These are phyloP conservation scores for Prunella himalayana DNA, from an alignment of 2,113 vertebrate species.

Conservation along the genomic window DNA sequence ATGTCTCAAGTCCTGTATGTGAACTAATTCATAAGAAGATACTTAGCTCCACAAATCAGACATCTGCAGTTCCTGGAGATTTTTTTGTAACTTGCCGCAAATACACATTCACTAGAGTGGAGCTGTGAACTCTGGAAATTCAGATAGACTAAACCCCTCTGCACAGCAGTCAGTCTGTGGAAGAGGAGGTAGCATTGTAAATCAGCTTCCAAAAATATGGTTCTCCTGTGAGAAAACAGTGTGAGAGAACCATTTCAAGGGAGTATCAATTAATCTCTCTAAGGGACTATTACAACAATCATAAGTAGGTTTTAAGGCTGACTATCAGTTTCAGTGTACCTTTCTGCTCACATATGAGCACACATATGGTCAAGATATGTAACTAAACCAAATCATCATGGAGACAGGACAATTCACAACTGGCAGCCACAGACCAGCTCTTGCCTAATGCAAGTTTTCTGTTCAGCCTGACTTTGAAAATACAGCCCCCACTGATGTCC, in stretches of 20 bases:
- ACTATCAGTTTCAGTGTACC: neutral
- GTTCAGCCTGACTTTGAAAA: neutral
- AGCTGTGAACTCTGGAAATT: neutral
- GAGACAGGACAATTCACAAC: neutral
- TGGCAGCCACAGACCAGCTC: neutral
- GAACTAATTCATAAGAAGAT: neutral
- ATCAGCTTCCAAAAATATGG: neutral
- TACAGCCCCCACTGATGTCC: neutral
- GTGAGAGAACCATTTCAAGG: neutral
- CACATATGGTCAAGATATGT: neutral
- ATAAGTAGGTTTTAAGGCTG: neutral
- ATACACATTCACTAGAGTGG: neutral
- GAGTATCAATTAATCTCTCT: neutral
- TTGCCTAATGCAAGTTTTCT: neutral
- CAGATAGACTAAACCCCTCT: neutral
- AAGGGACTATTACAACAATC: neutral
- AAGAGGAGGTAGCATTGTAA: neutral
- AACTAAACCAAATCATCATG: neutral
- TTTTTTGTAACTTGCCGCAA: neutral
- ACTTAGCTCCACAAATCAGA: neutral
- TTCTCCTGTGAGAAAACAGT: neutral
- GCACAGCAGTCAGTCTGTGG: neutral
- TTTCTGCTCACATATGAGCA: neutral
- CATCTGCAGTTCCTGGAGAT: neutral
- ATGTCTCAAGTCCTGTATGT: neutral